Evolutionary conservation across 1,140 invertebrate species (phyloP).

Genomic region (Drosophila kanapiae): DNA sequence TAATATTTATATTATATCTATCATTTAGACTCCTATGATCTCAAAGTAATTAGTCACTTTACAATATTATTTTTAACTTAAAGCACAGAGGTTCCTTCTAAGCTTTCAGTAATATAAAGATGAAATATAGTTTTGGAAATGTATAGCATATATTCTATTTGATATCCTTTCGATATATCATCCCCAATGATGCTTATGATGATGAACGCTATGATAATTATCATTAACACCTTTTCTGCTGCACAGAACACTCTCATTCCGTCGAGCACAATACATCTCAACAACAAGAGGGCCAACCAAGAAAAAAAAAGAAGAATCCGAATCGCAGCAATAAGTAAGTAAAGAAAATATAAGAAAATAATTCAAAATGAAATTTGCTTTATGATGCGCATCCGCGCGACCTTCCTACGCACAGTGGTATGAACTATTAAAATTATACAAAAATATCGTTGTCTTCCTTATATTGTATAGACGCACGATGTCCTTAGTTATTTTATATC

Average conservation of each 20-base stretch:
- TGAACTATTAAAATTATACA: too few species aligned
- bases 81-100: background rate
- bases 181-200: slow-evolving; percentile 44
- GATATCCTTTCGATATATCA: background rate
- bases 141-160: background rate
- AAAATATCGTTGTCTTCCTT: too few species aligned
- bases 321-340: slow-evolving; percentile 34
- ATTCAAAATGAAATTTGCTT: slow-evolving; percentile 85
- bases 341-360: slow-evolving; percentile 80
- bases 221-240: slow-evolving; percentile 83
- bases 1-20: background rate
- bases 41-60: too few species aligned
- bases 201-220: slow-evolving; percentile 78
- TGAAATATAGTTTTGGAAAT: too few species aligned
- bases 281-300: slow-evolving; percentile 45
- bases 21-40: background rate
- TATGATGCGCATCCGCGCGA: slow-evolving; percentile 84
- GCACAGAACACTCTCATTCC: slow-evolving; percentile 56
- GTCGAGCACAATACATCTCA: slow-evolving; percentile 69
- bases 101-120: too few species aligned
- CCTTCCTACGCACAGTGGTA: slow-evolving; percentile 61
- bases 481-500: too few species aligned
- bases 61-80: background rate
- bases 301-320: slow-evolving; percentile 20
- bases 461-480: too few species aligned